These are phyloP conservation scores for Micromesistius poutassou DNA, from an alignment of 2,797 vertebrate genomes.

Conservation along the genomic window DNA sequence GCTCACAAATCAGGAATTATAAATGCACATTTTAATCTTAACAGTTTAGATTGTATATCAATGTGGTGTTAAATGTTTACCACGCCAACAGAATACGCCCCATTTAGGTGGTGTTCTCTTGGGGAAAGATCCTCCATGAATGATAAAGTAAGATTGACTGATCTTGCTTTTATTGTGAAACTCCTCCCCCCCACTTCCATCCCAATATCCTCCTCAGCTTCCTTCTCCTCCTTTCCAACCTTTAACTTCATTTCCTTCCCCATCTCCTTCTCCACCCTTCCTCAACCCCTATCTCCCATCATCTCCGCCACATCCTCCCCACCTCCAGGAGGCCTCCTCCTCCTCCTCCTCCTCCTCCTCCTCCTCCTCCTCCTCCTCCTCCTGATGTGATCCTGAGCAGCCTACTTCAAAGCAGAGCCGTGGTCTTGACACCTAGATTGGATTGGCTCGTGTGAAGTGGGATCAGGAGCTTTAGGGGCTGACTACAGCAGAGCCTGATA, in stretches of 20 bases:
- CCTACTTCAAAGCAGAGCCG: not conserved
- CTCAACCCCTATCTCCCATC: not conserved
- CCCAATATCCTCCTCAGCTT: no score
- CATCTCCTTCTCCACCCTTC: not conserved
- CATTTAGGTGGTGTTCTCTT: not conserved
- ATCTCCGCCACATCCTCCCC: no score
- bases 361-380: not conserved
- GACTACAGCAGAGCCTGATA: not conserved
- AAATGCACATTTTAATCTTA: not conserved
- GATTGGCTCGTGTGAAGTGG: not conserved
- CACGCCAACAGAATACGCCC: no score
- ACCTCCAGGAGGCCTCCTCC: no score
- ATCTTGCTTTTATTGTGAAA: not conserved
- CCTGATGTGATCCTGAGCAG: not conserved
- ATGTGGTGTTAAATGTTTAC: not conserved
- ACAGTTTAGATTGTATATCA: not conserved
- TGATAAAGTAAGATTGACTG: not conserved
- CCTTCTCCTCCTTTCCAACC: no score
- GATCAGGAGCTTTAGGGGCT: not conserved
- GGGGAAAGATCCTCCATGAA: not conserved
- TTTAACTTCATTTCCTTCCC: not conserved
- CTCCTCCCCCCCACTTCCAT: no score
- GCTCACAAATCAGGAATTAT: not conserved
- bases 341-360: no score
- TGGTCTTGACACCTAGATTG: not conserved